phyloP scores from a whole-genome alignment of 2,888 invertebrate genomes.

The Drosophila macrospina region DNA sequence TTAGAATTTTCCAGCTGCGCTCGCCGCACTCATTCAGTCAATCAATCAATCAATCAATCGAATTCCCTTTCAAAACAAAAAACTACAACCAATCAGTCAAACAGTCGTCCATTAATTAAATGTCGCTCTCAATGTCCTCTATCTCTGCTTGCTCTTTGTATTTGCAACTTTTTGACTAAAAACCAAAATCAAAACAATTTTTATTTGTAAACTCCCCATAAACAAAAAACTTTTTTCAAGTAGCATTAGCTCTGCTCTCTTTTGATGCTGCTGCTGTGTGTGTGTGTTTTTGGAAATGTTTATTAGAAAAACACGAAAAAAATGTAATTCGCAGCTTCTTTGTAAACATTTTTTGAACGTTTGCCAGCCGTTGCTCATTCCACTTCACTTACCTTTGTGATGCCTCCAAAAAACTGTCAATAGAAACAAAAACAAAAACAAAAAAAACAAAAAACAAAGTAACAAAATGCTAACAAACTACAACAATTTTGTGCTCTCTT shows the following conservation, averaged over 20 bases:
- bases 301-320: slow-evolving; percentile 51
- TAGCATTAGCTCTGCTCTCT: slow-evolving; percentile 54
- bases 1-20: slow-evolving; percentile 66
- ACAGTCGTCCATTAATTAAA: slow-evolving; percentile 79
- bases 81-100: slow-evolving; percentile 63
- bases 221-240: slow-evolving; percentile 44
- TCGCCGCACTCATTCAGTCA: slow-evolving; percentile 68
- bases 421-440: slow-evolving; percentile 32
- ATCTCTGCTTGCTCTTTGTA: slow-evolving; percentile 68
- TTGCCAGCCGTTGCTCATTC: slow-evolving; percentile 49
- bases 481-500: slow-evolving; percentile 76
- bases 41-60: slow-evolving; percentile 64
- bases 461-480: slow-evolving; percentile 75
- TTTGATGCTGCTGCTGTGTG: slow-evolving; percentile 35
- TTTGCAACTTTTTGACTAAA: slow-evolving; percentile 59
- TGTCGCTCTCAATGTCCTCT: slow-evolving; percentile 63
- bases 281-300: slow-evolving; percentile 50
- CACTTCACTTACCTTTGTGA: slow-evolving; percentile 61
- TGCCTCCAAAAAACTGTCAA: slow-evolving; percentile 46
- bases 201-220: slow-evolving; percentile 37
- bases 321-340: slow-evolving; percentile 59
- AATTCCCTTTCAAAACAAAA: slow-evolving; percentile 43
- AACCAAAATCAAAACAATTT: slow-evolving; percentile 40
- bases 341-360: slow-evolving; percentile 59
- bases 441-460: slow-evolving; percentile 29